phyloP scores from a whole-genome alignment of 2,113 vertebrate genomes.

The Noctilio leporinus region DNA sequence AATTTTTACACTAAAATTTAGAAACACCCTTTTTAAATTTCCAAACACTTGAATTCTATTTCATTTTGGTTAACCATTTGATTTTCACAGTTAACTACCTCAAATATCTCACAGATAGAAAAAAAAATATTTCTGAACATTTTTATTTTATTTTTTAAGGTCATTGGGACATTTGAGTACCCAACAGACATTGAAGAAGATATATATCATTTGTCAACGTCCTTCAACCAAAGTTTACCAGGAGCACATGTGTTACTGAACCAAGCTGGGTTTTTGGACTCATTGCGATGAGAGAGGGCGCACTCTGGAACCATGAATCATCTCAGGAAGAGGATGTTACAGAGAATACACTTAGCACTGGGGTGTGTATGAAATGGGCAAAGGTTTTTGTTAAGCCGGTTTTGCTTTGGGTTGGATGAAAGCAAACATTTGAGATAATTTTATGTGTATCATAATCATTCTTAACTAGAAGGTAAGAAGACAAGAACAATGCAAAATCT shows the following conservation, averaged over 20 bases:
- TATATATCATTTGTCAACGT: not conserved
- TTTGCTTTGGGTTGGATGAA: not conserved
- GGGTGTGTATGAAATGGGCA: too few relatives aligned
- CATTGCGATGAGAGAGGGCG: not conserved
- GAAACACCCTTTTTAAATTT: not conserved
- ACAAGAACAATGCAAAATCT: not conserved
- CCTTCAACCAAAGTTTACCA: not conserved
- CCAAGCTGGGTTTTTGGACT: not conserved
- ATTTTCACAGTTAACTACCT: not conserved
- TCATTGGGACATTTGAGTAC: not conserved
- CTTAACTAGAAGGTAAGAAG: not conserved
- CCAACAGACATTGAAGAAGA: not conserved
- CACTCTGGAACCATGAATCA: not conserved
- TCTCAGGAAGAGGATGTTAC: not conserved
- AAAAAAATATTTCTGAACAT: not conserved
- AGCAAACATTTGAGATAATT: not conserved
- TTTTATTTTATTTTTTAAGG: not conserved
- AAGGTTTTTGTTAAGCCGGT: not conserved
- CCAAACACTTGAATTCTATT: not conserved
- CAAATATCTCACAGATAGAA: not conserved
- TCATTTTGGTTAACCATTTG: not conserved
- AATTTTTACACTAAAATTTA: not conserved
- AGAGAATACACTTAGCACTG: not conserved
- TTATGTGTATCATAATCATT: not conserved
- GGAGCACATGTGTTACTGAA: not conserved